These are phyloP conservation scores for Creontiades dilutus DNA, from an alignment of 2,888 invertebrate species.

Conservation along the genomic window DNA sequence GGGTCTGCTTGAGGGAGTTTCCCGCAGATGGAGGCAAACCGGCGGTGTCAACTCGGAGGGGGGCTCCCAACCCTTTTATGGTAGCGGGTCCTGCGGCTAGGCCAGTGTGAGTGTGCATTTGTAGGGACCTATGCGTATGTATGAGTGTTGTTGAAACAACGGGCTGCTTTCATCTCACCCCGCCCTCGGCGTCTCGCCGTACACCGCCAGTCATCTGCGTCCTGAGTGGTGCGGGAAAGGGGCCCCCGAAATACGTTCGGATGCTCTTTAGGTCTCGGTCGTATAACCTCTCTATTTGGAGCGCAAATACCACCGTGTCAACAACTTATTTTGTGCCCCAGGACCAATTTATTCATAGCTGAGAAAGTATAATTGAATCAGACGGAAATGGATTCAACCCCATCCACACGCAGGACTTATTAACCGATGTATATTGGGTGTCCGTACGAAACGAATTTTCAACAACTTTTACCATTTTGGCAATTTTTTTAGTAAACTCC, in stretches of 20 bases:
- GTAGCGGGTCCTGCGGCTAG: neutral
- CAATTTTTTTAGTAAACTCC: too few relatives aligned
- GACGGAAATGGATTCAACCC: too few relatives aligned
- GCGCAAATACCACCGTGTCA: neutral
- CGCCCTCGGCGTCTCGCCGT: neutral
- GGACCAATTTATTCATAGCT: neutral
- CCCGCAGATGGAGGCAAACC: conserved; percentile 29
- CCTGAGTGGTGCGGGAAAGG: neutral
- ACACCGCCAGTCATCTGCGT: neutral
- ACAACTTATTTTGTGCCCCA: conserved; percentile 7
- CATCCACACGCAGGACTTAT: too few relatives aligned
- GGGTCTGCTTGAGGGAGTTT: neutral
- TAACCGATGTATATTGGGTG: too few relatives aligned
- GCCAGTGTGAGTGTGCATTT: neutral
- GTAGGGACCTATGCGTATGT: neutral
- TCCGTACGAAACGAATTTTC: too few relatives aligned
- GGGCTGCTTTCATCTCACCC: neutral
- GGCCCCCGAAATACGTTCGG: neutral
- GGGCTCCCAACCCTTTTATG: conserved; percentile 29
- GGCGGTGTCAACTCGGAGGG: conserved; percentile 50
- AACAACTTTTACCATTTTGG: too few relatives aligned
- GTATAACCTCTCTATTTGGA: conserved; percentile 1
- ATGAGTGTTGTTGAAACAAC: conserved; percentile 42
- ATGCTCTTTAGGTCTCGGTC: neutral
- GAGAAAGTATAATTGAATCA: too few relatives aligned